Evolutionary conservation across 2,888 invertebrate genomes (phyloP).

Genomic region (Neocrepidodera transversa): DNA sequence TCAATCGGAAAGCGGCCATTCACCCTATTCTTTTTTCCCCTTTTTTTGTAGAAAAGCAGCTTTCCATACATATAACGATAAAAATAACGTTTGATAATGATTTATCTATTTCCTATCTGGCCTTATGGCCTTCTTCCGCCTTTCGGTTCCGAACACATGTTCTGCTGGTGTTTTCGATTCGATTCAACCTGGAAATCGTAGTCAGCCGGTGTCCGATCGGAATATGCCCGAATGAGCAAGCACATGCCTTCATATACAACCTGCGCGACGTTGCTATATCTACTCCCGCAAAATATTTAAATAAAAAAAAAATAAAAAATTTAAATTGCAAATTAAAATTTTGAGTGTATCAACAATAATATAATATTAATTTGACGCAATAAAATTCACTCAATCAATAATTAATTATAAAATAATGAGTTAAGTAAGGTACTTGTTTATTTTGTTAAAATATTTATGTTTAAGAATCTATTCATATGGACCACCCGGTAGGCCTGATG

Average conservation of each 20-base stretch:
- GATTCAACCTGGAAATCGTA: conserved; percentile 39
- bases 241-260: conserved; percentile 32
- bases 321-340: too few species aligned
- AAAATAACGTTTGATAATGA: conserved; percentile 29
- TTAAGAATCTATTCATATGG: too few species aligned
- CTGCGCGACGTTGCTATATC: conserved; percentile 32
- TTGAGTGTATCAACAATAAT: too few species aligned
- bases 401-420: too few species aligned
- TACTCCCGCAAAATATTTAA: background rate
- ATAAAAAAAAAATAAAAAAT: too few species aligned
- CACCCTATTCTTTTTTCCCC: background rate
- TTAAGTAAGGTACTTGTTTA: too few species aligned
- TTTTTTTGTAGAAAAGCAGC: conserved; percentile 5
- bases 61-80: conserved; percentile 10
- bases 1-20: too few species aligned
- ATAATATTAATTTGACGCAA: too few species aligned
- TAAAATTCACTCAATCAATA: too few species aligned
- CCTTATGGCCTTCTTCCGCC: conserved; percentile 34
- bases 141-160: conserved; percentile 39
- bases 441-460: too few species aligned
- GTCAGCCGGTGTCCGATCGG: conserved; percentile 16
- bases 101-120: conserved; percentile 40
- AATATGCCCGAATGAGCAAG: conserved; percentile 39
- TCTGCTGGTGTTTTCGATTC: conserved; percentile 31
- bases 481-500: too few species aligned